A percentile compares a stretch with the other conserved stretches of the same genome.
These are phyloP conservation scores for Tenthredo scrophulariae DNA, from an alignment of 2,888 invertebrate species.

Conservation along the genomic window DNA sequence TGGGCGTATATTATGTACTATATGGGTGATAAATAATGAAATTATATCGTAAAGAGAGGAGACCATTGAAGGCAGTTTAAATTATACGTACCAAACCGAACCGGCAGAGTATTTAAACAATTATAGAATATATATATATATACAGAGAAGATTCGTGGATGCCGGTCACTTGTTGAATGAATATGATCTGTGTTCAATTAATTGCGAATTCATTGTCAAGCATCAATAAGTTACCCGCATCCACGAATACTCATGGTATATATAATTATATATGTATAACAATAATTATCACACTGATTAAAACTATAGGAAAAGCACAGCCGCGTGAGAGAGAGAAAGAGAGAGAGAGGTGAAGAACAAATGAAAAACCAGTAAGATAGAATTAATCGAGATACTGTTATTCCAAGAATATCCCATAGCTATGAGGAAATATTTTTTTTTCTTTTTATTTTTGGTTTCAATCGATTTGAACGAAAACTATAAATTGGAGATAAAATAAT, in stretches of 20 bases:
- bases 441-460: background rate
- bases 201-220: too few relatives aligned
- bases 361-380: background rate
- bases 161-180: too few relatives aligned
- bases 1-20: background rate
- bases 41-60: constrained; percentile 5
- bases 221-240: too few relatives aligned
- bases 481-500: background rate
- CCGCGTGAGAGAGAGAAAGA: background rate
- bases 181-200: too few relatives aligned
- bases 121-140: too few relatives aligned
- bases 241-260: too few relatives aligned
- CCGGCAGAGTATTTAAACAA: background rate
- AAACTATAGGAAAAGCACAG: background rate
- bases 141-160: too few relatives aligned
- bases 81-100: background rate
- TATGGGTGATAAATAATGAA: constrained; percentile 8
- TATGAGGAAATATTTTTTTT: constrained; percentile 29
- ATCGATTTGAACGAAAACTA: background rate
- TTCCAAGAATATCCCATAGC: background rate
- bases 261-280: background rate
- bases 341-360: background rate
- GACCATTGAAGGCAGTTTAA: background rate
- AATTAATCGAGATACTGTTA: background rate
- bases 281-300: background rate